Base-by-base conservation (phyloP, 2,113 vertebrate genomes). In the Dicaeum eximium region DNA sequence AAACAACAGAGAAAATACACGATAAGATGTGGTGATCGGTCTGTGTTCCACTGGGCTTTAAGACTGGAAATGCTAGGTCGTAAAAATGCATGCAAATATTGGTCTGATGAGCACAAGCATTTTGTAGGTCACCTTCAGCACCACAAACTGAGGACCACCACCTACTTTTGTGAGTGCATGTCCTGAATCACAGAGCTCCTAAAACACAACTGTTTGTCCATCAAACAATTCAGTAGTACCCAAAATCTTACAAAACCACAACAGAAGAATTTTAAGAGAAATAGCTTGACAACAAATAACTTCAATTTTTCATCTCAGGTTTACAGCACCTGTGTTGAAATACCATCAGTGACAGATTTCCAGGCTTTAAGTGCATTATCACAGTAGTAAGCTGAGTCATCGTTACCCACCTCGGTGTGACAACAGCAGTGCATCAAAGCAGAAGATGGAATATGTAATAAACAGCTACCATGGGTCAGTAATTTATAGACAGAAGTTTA, bases 371-470 rank as follows among this genome's bases (percentile, higher is more conserved):
- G 83, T 80, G 83, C 89, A 93, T 95, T 96, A 94, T 86, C 81
- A 89, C 53, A 44, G 80, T 44, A 85, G 96, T 89, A 74, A 95
- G 91, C 84, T 40, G 5, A 96, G 86, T 90, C 95, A 94, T 90
- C 66, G 23, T 85, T 91, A 93, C 78, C 95, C 92, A 93, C 88
- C 88, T 92, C 56, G 3, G 72, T 48, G 61, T 93, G 96, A 93
- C 94, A 97, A 83, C 60, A 94, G 58, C 72, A 74, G 70, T 93
- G 94, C 82, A 92, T 97, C 96, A 97, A 86, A 94, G 90, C 60
- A 80, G 88, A 93, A 94, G 88, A 96, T 57, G 72, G 82, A 97
- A 90, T 93, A 89, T 33, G 86, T 60, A 95, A 93, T 93, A 88
- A 92, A 88, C 71, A 56, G 88, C 60, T 69, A 92, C 86, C 70